Percentiles rank a stretch among this genome's conserved stretches.
Conservation (phyloP, 2,113 vertebrate genomes). For the Gracilinanus agilis region DNA sequence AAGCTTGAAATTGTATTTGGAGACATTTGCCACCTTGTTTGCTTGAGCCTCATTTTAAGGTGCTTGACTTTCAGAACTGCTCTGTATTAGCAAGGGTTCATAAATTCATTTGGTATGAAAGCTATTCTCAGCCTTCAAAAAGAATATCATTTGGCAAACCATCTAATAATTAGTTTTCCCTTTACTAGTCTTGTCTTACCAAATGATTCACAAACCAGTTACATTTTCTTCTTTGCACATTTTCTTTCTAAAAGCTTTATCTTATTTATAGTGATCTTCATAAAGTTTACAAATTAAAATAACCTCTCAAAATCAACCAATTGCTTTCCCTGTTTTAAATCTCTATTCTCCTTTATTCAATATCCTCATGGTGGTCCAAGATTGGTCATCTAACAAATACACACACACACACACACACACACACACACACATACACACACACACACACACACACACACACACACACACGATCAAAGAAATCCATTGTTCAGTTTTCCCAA, state of each 20-base stretch:
- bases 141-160: not conserved
- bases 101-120: not conserved
- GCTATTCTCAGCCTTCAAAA: not conserved
- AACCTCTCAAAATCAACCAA: constrained; percentile 6
- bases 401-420: not conserved
- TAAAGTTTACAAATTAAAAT: not conserved
- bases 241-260: constrained; percentile 18
- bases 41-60: not conserved
- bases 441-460: not conserved
- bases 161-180: not conserved
- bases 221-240: not conserved
- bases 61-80: not conserved
- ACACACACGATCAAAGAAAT: not conserved
- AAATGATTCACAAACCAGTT: not conserved
- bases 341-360: not conserved
- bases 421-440: not conserved
- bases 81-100: not conserved
- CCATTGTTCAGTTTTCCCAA: not conserved
- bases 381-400: not conserved
- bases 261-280: not conserved
- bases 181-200: not conserved
- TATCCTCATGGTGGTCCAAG: not conserved
- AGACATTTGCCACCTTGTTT: not conserved
- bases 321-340: not conserved
- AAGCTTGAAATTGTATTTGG: not conserved